These are phyloP conservation scores for Bombus difficillimus DNA, from an alignment of 1,140 invertebrate species.

Conservation along the genomic window DNA sequence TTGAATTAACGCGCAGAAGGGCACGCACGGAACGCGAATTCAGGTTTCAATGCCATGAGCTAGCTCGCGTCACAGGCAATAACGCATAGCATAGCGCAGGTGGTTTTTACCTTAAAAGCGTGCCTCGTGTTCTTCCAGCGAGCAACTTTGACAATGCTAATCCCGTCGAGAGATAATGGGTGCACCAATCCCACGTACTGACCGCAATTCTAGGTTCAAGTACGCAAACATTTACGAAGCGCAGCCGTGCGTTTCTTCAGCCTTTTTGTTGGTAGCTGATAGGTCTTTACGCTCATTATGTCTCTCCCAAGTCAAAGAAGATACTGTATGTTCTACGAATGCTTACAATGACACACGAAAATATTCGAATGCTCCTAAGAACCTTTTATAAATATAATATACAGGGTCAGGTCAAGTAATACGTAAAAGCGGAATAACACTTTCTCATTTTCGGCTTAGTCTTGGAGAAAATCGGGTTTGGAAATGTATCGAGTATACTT, in stretches of 20 bases:
- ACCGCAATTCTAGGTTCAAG: conserved; percentile 76
- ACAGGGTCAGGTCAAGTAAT: too few species aligned
- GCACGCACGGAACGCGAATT: conserved; percentile 23
- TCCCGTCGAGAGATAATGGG: conserved; percentile 73
- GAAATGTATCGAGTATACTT: too few species aligned
- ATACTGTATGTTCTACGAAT: neutral
- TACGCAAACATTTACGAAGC: conserved; percentile 58
- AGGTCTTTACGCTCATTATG: neutral
- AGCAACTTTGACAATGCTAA: conserved; percentile 74
- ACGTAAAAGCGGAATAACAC: too few species aligned
- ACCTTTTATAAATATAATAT: too few species aligned
- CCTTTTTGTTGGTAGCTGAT: conserved; percentile 27
- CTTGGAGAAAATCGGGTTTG: too few species aligned
- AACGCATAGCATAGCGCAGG: conserved; percentile 25
- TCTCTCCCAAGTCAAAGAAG: neutral
- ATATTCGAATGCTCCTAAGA: neutral
- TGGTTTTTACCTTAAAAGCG: conserved; percentile 47
- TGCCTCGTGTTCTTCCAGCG: conserved; percentile 36
- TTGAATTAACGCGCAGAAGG: conserved; percentile 39
- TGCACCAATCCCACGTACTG: conserved; percentile 72
- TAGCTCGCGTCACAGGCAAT: neutral
- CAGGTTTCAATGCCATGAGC: conserved; percentile 42
- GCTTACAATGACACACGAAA: neutral
- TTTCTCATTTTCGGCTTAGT: too few species aligned
- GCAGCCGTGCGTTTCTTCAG: conserved; percentile 45